These are phyloP conservation scores for Leptopilina drosophilae DNA, from an alignment of 2,888 invertebrate species.

Conservation along the genomic window DNA sequence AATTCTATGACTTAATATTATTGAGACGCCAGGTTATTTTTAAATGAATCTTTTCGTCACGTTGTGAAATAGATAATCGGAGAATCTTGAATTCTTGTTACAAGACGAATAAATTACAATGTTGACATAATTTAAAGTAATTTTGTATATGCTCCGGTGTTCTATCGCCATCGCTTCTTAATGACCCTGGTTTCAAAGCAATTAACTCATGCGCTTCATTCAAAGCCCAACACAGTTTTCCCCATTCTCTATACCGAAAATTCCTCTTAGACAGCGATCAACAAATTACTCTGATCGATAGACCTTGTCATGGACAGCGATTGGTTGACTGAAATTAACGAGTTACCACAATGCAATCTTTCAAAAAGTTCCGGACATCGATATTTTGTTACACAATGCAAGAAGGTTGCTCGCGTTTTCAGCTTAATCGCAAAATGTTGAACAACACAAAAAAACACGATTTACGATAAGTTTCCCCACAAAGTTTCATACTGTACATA, in stretches of 20 bases:
- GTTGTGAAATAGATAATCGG: neutral
- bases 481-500: too few relatives aligned
- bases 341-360: neutral
- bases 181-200: neutral
- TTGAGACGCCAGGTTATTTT: too few relatives aligned
- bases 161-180: constrained; percentile 1
- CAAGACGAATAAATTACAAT: neutral
- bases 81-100: neutral
- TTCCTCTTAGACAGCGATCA: neutral
- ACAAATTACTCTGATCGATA: constrained; percentile 10
- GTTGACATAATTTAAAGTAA: neutral
- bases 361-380: neutral
- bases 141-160: neutral
- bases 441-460: neutral
- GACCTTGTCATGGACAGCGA: neutral
- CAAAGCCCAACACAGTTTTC: neutral
- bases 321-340: constrained; percentile 3
- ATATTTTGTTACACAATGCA: constrained; percentile 15
- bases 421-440: neutral
- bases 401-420: neutral
- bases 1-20: too few relatives aligned
- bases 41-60: too few relatives aligned
- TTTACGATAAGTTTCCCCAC: neutral
- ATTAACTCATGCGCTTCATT: neutral
- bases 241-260: too few relatives aligned